Evolutionary conservation across 92 coral and sea anemone species (phyloP), one percentile per base, ranked within the genome.

Genomic region (Chrysogorgia sp.): DNA sequence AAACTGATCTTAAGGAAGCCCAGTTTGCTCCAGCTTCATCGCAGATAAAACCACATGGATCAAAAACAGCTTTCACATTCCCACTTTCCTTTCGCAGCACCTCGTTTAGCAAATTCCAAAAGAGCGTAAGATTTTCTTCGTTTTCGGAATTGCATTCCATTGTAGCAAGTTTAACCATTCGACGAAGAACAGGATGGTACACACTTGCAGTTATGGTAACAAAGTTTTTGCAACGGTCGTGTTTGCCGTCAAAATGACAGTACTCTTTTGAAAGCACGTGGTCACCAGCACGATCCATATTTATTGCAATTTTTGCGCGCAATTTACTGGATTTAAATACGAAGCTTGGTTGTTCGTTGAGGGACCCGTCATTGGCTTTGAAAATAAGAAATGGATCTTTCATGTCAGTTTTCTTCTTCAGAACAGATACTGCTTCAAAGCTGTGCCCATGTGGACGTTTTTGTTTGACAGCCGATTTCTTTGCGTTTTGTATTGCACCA

Each of bases 381-480:
- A 62, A 77, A 28, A 77, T 67, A 29, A 32, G 41, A 12, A 77
- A 61, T 21, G 82, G 82, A 63, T 77, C 82, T 24, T 63, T 77
- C 63, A 4, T 31, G 60, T 77, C 82, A 9, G 63, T 74, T 24
- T 34, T 60, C 37, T 74, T 41, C 30, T 77, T 77, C 34, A 77
- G 60, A 24, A 77, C 40, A 10, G n/a, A 74, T 19, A 63, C 64
- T 31, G 74, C 82, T 8, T 62, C 82, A 19, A 77, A 60, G 50
- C 82, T 77, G 41, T 77, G 82, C 74, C 82, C 74, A n/a, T 32
- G 74, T 22, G 82, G 82, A 28, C 63, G 82, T 57, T 62, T 45
- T 53, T 63, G 74, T 58, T 77, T 77, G 62, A 74, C n/a, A 47
- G 63, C 82, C 29, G 62, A 62, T 41, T 77, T 74, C 68, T 77